Percentiles rank a stretch among this genome's conserved stretches.
Conservation (phyloP, 2,888 invertebrate genomes). For the Aleiodes testaceus region DNA sequence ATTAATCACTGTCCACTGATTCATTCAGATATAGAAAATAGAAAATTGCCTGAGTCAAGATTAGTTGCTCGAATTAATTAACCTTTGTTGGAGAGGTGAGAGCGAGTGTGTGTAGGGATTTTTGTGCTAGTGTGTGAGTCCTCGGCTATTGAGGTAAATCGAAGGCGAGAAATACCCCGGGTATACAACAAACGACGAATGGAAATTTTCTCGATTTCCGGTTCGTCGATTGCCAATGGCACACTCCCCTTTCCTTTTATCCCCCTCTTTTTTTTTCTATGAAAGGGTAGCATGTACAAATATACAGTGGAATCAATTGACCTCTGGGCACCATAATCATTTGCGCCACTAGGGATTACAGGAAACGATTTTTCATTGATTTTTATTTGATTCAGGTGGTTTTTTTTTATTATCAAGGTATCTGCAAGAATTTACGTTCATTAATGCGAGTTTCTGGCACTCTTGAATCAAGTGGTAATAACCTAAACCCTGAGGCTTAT, state of each 20-base stretch:
- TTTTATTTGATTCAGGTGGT: no score
- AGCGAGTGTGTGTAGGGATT: neutral
- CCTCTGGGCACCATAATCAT: neutral
- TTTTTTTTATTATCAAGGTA: no score
- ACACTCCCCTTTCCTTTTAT: neutral
- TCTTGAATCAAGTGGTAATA: constrained; percentile 17
- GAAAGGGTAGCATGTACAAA: neutral
- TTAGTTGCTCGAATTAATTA: constrained; percentile 11
- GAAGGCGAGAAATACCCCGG: neutral
- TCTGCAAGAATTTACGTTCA: no score
- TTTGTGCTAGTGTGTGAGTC: no score
- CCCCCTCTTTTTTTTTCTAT: neutral
- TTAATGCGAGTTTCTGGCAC: no score
- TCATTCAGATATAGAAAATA: no score
- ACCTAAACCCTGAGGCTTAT: neutral
- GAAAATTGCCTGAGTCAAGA: neutral
- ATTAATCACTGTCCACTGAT: no score
- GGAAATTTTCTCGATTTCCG: constrained; percentile 29
- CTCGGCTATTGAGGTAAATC: constrained; percentile 1
- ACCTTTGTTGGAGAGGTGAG: neutral
- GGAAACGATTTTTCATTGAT: neutral
- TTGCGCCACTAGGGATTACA: neutral
- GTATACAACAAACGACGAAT: neutral
- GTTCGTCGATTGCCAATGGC: constrained; percentile 27
- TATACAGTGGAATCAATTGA: constrained; percentile 14